phyloP scores from a whole-genome alignment of 2,888 invertebrate genomes.

The Suillia variegata region DNA sequence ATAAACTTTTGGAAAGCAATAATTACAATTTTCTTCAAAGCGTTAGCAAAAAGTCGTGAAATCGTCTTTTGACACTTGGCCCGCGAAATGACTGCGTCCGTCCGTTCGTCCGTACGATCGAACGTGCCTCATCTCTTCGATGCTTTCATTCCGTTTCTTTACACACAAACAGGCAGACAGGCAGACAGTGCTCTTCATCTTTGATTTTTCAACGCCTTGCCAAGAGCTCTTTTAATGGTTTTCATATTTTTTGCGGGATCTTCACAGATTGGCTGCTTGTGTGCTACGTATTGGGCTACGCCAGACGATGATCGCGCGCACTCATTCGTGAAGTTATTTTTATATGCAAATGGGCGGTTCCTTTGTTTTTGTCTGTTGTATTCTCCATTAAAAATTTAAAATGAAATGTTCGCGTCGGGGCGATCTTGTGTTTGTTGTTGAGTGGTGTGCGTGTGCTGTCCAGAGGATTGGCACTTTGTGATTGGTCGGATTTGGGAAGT shows the following conservation, averaged over 20 bases:
- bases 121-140: no score
- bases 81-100: no score
- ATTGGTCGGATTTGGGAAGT: constrained; percentile 8
- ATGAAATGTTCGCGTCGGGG: background rate
- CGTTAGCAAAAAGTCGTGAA: no score
- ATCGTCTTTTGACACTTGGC: no score
- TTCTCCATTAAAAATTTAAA: constrained; percentile 14
- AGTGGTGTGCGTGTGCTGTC: constrained; percentile 4
- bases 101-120: no score
- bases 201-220: constrained; percentile 14
- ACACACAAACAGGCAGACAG: no score
- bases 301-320: constrained; percentile 14
- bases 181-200: constrained; percentile 13
- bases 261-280: background rate
- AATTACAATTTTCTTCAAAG: background rate
- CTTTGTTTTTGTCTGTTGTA: constrained; percentile 3
- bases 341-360: background rate
- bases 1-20: constrained; percentile 11
- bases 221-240: no score
- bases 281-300: background rate
- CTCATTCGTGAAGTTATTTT: constrained; percentile 26
- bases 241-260: no score
- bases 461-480: background rate
- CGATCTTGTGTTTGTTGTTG: background rate
- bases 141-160: no score